Evolutionary conservation across 1,140 invertebrate genomes (phyloP).

Genomic region (Microplitis demolitor): DNA sequence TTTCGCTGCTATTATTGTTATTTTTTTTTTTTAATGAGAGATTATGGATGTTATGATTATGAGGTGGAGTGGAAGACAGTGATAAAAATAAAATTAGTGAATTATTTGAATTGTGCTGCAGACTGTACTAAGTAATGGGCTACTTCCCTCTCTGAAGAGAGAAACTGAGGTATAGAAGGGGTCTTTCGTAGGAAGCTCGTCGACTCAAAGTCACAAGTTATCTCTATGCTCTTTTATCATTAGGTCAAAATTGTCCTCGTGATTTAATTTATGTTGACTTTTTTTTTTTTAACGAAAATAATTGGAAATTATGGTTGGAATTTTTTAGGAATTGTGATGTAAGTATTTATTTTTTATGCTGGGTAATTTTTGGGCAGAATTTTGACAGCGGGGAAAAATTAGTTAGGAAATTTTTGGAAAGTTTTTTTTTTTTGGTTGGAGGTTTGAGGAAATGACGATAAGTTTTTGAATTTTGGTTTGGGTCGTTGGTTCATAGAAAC

Average conservation of each 20-base stretch:
- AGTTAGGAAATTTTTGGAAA: background rate
- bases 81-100: background rate
- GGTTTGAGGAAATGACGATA: no score
- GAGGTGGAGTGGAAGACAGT: background rate
- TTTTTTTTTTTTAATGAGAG: background rate
- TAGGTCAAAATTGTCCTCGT: slow-evolving; percentile 51
- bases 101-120: slow-evolving; percentile 43
- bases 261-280: slow-evolving; percentile 45
- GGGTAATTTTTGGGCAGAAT: no score
- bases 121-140: slow-evolving; percentile 59
- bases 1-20: background rate
- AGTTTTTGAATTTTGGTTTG: no score
- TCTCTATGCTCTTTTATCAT: slow-evolving; percentile 36
- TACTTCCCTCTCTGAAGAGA: slow-evolving; percentile 48
- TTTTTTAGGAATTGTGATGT: no score
- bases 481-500: no score
- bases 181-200: slow-evolving; percentile 54
- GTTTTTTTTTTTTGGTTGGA: no score
- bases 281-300: slow-evolving; percentile 21
- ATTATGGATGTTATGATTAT: background rate
- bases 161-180: slow-evolving; percentile 29
- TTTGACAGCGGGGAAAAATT: background rate
- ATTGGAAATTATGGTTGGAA: no score
- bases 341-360: background rate
- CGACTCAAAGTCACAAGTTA: slow-evolving; percentile 59